Evolutionary conservation across 2,888 invertebrate genomes (phyloP).

Genomic region (Ametastegia equiseti): DNA sequence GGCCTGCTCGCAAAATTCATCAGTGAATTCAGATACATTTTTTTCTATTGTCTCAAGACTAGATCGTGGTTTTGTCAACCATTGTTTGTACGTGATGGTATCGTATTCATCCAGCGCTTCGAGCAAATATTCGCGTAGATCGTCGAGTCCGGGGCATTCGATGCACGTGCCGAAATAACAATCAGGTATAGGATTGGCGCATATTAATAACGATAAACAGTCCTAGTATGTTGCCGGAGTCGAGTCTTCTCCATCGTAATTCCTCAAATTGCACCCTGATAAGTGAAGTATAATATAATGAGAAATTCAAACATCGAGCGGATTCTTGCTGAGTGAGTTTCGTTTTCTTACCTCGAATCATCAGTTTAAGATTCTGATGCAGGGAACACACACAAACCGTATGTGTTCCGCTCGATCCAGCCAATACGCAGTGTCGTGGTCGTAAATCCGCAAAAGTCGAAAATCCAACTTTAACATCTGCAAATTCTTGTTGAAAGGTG

Average conservation of each 20-base stretch:
- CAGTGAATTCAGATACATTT: neutral
- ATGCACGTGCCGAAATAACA: neutral
- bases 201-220: neutral
- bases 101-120: neutral
- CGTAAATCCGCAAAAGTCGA: slow-evolving; percentile 36
- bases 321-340: no score
- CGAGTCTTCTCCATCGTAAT: no score
- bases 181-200: neutral
- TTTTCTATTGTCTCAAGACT: neutral
- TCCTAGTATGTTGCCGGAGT: no score
- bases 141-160: neutral
- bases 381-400: slow-evolving; percentile 23
- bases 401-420: neutral
- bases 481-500: neutral
- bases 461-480: slow-evolving; percentile 26
- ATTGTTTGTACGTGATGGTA: neutral
- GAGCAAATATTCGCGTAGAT: neutral
- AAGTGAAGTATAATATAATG: no score
- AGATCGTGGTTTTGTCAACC: neutral
- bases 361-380: slow-evolving; percentile 30
- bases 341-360: no score
- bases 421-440: slow-evolving; percentile 14
- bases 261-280: no score
- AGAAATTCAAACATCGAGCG: no score
- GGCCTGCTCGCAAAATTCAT: neutral